Evolutionary conservation across 2,797 vertebrate genomes (phyloP), one percentile per base, ranked within the genome.

Genomic region (Rhincodon typus): DNA sequence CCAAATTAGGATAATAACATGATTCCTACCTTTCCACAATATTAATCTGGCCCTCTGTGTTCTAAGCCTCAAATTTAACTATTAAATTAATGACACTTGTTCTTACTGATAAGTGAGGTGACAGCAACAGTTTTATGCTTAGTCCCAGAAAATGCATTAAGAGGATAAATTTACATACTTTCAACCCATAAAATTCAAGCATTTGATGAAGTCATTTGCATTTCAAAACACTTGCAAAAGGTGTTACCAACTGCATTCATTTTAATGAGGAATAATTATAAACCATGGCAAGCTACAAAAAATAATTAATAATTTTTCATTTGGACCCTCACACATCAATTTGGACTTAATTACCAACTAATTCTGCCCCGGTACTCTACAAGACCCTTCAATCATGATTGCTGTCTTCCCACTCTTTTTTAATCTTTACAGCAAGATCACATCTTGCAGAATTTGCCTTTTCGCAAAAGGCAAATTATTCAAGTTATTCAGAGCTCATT

Each of bases 171-270:
- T 77, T 74, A 95, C 94, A 95, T 72, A 77, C 42, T 53, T 95
- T 57, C 94, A 95, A 53, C 70, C 46, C 69, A 77, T 95, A 95
- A 95, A 95, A 95, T 53, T 95, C 42, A 53, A 77, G 94, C 67
- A 77, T 77, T 46, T 95, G 94, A 46, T 74, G 46, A 95, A 95
- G 70, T 77, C 46, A 95, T 95, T 95, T 95, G 74, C 94, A 74
- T 72, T 95, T 95, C 69, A 95, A 93, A 95, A 95, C 94, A 95
- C 70, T 95, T 95, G 30, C 69, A 77, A 95, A 62, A 95, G 69
- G 67, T 95, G 94, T 77, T 77, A 95, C 42, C 69, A 95, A 77
- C 94, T 34, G 70, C 70, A 95, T 53, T 74, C 69, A 53, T 95
- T 95, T 95, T 95, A 95, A 95, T 94, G 94, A 94, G 34, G 42